These are phyloP conservation scores for Melozone crissalis DNA, from an alignment of 2,113 vertebrate species.

Conservation along the genomic window DNA sequence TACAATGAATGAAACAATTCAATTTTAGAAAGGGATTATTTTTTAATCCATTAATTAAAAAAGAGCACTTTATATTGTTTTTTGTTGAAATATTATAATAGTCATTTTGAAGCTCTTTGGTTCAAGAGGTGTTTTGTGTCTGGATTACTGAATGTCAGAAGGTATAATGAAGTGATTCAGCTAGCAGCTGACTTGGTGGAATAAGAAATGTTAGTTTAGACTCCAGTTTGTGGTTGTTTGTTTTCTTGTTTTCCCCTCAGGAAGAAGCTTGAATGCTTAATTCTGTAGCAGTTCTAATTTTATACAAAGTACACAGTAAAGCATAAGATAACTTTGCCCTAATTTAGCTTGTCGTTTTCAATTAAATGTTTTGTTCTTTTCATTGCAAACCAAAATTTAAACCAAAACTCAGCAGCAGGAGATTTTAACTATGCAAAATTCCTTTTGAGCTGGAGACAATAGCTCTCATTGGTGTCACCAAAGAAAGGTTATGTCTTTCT, in stretches of 20 bases:
- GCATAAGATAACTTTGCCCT: neutral
- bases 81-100: neutral
- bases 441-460: neutral
- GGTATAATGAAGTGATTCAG: neutral
- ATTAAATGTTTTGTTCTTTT: neutral
- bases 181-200: neutral
- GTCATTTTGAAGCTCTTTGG: neutral
- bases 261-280: neutral
- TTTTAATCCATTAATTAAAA: neutral
- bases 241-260: constrained; percentile 9
- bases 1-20: neutral
- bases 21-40: neutral
- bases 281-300: neutral
- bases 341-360: neutral
- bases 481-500: neutral
- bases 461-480: neutral
- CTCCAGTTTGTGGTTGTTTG: neutral
- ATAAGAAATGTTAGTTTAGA: neutral
- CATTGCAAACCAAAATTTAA: neutral
- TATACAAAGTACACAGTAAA: neutral
- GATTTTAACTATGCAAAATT: neutral
- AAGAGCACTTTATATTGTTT: neutral
- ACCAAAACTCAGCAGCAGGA: neutral
- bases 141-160: neutral
- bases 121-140: neutral